Base-by-base conservation (phyloP, 2,888 invertebrate species). In the Epinotia ramella region DNA sequence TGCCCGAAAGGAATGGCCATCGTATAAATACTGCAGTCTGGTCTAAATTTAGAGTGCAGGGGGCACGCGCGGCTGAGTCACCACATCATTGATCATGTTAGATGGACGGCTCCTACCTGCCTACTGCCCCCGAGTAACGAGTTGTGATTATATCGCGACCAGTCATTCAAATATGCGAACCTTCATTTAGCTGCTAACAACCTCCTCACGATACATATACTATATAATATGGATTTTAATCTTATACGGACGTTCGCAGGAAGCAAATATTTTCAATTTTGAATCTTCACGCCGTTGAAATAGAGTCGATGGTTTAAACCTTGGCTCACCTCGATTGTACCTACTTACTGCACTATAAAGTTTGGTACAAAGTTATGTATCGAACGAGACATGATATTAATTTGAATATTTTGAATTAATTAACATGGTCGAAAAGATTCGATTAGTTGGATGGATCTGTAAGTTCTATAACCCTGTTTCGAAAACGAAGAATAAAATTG, bases 31-130 rank as follows among this genome's bases (percentile, higher is more conserved):
- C 69, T 73, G 57, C 66, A 74, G 66, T 77, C 69, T 77, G 74
- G 80, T 82, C 88, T 89, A 88, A 87, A 88, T 88, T 88, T 89
- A 89, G 88, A 83, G 80, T 85, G 64, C 84, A 83, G 82, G 84
- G 81, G 79, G 83, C 88, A 87, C 82, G 87, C 86, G 83, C 73
- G 79, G 81, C 83, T 89, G 89, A 89, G 82, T 89, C 89, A 89
- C 80, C 64, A 80, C 82, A 83, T 80, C 84, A 83, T 83, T 84
- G 82, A 84, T 84, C 81, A 83, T 79, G 71, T 76, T 76, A 78
- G 79, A 78, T 82, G 81, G 78, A 79, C 79, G 73, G 59, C 59
- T 59, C 69, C 57, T 49, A 53, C 57, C 71, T 76, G 71, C 66
- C 66, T 60, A 71, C 49, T 24, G 60, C 60, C 49, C 62, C 60